phyloP scores from a whole-genome alignment of 2,113 vertebrate species.

The Lanius collurio region DNA sequence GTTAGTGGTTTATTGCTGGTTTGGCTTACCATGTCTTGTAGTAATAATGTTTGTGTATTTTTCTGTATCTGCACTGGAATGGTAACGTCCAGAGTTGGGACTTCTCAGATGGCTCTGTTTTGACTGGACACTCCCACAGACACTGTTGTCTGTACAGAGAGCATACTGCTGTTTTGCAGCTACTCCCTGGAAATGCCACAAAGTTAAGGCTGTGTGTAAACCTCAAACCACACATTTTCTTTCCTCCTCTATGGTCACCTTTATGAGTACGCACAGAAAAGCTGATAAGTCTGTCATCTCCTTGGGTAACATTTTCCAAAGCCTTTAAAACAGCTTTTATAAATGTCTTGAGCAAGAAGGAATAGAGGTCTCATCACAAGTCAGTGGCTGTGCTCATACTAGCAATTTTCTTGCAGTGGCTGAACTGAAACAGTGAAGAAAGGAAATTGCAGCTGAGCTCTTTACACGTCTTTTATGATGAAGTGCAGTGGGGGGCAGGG shows the following conservation, averaged over 20 bases:
- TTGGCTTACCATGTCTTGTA: background rate
- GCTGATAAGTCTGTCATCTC: background rate
- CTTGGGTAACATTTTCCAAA: background rate
- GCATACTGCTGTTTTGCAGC: background rate
- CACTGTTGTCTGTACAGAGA: accelerated
- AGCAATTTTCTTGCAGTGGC: background rate
- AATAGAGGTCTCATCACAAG: background rate
- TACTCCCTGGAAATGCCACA: background rate
- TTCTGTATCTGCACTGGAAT: background rate
- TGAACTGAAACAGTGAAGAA: background rate
- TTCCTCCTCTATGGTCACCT: background rate
- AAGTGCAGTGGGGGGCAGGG: background rate
- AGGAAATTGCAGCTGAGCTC: background rate
- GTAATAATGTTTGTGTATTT: background rate
- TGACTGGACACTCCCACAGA: background rate
- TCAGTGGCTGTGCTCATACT: background rate
- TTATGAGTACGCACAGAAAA: background rate
- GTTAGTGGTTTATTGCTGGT: background rate
- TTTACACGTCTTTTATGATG: background rate
- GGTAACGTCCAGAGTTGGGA: background rate
- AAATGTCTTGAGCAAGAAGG: background rate
- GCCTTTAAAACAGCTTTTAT: background rate
- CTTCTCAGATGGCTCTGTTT: background rate
- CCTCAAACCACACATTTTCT: background rate
- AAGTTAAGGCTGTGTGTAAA: background rate